Percentiles rank a stretch among this genome's conserved stretches.
Conservation (phyloP, 2,113 vertebrate species). For the Bubo scandiacus region DNA sequence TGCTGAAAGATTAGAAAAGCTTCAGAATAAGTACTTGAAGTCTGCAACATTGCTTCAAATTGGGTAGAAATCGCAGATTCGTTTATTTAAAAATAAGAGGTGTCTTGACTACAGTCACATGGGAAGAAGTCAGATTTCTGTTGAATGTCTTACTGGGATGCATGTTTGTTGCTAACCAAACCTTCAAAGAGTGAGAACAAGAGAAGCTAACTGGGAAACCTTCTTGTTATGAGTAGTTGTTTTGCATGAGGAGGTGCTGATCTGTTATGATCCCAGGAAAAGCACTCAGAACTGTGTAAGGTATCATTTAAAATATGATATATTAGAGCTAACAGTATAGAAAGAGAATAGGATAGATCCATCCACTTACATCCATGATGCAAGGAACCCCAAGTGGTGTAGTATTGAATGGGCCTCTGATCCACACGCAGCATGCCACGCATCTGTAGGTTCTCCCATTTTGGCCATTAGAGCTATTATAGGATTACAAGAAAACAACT, state of each 20-base stretch:
- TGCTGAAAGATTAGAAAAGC: neutral
- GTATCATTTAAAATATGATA: neutral
- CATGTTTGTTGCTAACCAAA: neutral
- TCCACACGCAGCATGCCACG: rapidly evolving
- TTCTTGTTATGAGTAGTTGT: neutral
- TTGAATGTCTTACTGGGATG: neutral
- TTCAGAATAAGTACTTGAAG: neutral
- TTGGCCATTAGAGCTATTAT: neutral
- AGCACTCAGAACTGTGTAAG: neutral
- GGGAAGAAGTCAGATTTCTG: neutral
- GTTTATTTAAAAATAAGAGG: neutral
- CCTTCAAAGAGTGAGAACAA: neutral
- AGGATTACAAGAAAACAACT: neutral
- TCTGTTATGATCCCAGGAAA: neutral
- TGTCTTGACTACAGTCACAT: neutral
- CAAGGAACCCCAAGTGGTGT: neutral
- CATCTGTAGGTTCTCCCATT: neutral
- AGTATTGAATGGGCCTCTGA: neutral
- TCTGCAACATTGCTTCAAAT: neutral
- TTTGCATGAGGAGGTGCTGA: neutral
- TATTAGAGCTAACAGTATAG: neutral
- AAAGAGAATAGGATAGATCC: neutral
- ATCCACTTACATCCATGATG: neutral
- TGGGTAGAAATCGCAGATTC: neutral
- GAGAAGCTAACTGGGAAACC: neutral